Percentiles rank a stretch among this genome's conserved stretches.
phyloP scores from a whole-genome alignment of 2,113 vertebrate species.

The Oxygymnocypris stewartii region DNA sequence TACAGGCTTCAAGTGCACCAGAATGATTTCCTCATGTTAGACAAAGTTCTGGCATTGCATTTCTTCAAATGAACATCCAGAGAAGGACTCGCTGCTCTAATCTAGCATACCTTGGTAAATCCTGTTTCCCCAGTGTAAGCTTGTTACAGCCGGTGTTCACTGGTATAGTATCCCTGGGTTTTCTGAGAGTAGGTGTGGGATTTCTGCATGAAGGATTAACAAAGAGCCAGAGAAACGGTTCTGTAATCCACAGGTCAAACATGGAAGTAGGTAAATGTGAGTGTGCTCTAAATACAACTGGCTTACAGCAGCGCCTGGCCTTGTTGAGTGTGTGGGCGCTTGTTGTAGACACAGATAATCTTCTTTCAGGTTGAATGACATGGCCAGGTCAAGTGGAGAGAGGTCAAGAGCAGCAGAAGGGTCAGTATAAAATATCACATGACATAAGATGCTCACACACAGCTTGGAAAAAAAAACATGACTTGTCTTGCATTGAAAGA shows the following conservation, averaged over 20 bases:
- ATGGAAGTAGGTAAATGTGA: conserved; percentile 31
- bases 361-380: conserved; percentile 32
- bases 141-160: conserved; percentile 36
- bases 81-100: neutral
- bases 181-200: conserved; percentile 39
- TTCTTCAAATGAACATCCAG: conserved; percentile 9
- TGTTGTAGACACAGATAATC: conserved; percentile 57
- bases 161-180: conserved; percentile 3
- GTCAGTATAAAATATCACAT: neutral
- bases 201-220: conserved; percentile 47
- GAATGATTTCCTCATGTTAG: neutral
- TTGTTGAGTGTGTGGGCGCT: neutral
- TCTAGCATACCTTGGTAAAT: conserved; percentile 30
- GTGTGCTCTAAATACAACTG: conserved; percentile 60
- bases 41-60: neutral
- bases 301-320: conserved; percentile 45
- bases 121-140: conserved; percentile 26
- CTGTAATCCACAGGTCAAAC: conserved; percentile 50
- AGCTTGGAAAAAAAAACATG: neutral
- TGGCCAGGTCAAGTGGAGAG: neutral
- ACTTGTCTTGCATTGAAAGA: neutral
- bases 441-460: neutral
- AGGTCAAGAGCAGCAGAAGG: neutral
- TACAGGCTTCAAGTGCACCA: neutral
- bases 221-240: conserved; percentile 30